Percentiles rank a stretch among this genome's conserved stretches.
Conservation (phyloP, 2,113 vertebrate genomes). For the Herpetotheres cachinnans region DNA sequence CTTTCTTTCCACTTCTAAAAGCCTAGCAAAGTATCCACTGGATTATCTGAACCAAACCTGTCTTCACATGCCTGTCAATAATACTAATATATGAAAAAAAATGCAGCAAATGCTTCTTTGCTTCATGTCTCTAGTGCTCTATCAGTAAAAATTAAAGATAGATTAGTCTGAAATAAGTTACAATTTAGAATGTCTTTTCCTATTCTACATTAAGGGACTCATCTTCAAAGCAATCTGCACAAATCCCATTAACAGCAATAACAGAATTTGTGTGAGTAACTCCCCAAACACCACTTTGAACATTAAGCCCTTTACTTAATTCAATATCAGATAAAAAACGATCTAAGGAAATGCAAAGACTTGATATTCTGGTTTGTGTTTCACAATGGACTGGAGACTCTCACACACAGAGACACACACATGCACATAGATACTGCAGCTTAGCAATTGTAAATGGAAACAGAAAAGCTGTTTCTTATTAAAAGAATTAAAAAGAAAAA, state of each 20-base stretch:
- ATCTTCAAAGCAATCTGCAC: conserved; percentile 59
- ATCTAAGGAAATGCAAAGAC: conserved; percentile 27
- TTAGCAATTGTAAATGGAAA: neutral
- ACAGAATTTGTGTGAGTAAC: conserved; percentile 48
- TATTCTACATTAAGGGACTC: conserved; percentile 20
- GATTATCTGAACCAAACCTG: neutral
- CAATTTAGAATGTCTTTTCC: conserved; percentile 18
- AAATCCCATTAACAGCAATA: conserved; percentile 66
- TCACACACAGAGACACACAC: neutral
- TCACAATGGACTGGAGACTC: conserved; percentile 10
- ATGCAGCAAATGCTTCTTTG: neutral
- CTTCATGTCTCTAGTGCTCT: neutral
- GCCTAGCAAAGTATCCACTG: neutral
- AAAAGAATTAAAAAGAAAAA: neutral
- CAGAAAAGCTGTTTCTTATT: neutral
- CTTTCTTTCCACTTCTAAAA: neutral
- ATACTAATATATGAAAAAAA: neutral
- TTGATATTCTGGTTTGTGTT: conserved; percentile 35
- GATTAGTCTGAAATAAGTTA: conserved; percentile 41
- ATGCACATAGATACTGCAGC: neutral
- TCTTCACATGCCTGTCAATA: neutral
- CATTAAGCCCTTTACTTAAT: conserved; percentile 63
- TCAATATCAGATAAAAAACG: conserved; percentile 42
- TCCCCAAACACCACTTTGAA: conserved; percentile 63
- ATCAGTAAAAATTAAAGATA: conserved; percentile 34